Evolutionary conservation across 2,888 invertebrate species (phyloP), one percentile per base, ranked within the genome.

Genomic region (Carterocephalus palaemon): DNA sequence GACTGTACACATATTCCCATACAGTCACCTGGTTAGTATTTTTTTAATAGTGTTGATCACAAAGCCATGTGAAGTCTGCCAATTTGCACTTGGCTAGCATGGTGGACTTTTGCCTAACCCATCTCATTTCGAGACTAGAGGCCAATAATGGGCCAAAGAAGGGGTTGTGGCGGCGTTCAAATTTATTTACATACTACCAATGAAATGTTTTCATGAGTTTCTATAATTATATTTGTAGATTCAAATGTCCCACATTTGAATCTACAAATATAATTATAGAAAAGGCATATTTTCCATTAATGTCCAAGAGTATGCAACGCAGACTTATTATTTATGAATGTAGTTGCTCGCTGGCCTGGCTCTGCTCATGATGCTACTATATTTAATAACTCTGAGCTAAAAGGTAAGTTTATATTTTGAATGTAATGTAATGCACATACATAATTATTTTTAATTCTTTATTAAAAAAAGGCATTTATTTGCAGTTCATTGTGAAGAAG

Each of bases 1-100:
- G 54, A 52, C 19, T 48, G 48, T 13, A 52, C 49, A 12, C 50
- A 54, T 38, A 34, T 54, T 22, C 36, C 29, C 1, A 48, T 54
- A 10, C 42, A 52, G 16, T 48, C 43, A 12, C 49, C 41, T 15
- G 7, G 9, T 24, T 24, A 16, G 37, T 19, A 19, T 6, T 4
- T 6, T n/a, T n/a, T n/a, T n/a, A 19, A 19, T 19, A 19, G 19
- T 19, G 4, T 19, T 19, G 5, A 4, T 6, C 3, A 19, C 19
- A 19, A 19, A 19, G 5, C 3, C 3, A 19, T 19, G 19, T 19
- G 19, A n/a, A n/a, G n/a, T n/a, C n/a, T n/a, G n/a, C n/a, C n/a
- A n/a, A n/a, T n/a, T n/a, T n/a, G n/a, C n/a, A n/a, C n/a, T n/a
- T n/a, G n/a, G n/a, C n/a, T n/a, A n/a, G n/a, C n/a, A n/a, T n/a